A percentile compares a stretch with the other conserved stretches of the same genome.
phyloP scores from a whole-genome alignment of 2,888 invertebrate species.

The Graphium colonna region DNA sequence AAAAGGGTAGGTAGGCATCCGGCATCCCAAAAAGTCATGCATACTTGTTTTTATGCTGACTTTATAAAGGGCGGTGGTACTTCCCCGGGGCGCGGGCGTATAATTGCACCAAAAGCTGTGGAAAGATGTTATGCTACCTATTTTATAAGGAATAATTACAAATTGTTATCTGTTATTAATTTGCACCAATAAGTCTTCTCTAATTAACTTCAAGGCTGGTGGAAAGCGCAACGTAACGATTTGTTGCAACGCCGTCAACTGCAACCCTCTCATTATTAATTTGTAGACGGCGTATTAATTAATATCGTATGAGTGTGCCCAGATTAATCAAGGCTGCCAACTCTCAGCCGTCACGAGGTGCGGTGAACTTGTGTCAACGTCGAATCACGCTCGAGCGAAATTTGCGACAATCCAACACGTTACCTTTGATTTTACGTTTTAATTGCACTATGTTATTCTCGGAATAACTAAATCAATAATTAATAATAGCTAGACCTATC shows the following conservation, averaged over 20 bases:
- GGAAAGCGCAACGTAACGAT: conserved; percentile 42
- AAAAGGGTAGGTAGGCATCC: too few relatives aligned
- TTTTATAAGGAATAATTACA: conserved; percentile 14
- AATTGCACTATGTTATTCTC: too few relatives aligned
- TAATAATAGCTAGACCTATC: too few relatives aligned
- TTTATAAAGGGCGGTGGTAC: too few relatives aligned
- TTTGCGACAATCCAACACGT: background rate
- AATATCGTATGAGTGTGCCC: conserved; percentile 58
- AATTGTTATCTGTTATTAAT: too few relatives aligned
- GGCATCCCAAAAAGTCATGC: too few relatives aligned
- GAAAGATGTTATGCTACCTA: too few relatives aligned
- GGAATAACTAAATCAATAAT: too few relatives aligned
- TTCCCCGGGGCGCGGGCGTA: too few relatives aligned
- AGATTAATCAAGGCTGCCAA: conserved; percentile 62
- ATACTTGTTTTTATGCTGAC: too few relatives aligned
- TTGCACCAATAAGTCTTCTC: conserved; percentile 53
- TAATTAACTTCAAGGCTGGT: conserved; percentile 60
- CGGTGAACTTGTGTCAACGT: conserved; percentile 3
- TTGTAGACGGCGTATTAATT: conserved; percentile 65
- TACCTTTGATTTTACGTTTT: too few relatives aligned
- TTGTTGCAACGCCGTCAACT: conserved; percentile 58
- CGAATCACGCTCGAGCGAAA: background rate
- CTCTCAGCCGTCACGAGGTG: conserved; percentile 32
- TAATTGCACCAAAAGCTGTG: too few relatives aligned
- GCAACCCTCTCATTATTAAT: conserved; percentile 71